phyloP scores from a whole-genome alignment of 2,888 invertebrate species.

The Acleris sparsana region DNA sequence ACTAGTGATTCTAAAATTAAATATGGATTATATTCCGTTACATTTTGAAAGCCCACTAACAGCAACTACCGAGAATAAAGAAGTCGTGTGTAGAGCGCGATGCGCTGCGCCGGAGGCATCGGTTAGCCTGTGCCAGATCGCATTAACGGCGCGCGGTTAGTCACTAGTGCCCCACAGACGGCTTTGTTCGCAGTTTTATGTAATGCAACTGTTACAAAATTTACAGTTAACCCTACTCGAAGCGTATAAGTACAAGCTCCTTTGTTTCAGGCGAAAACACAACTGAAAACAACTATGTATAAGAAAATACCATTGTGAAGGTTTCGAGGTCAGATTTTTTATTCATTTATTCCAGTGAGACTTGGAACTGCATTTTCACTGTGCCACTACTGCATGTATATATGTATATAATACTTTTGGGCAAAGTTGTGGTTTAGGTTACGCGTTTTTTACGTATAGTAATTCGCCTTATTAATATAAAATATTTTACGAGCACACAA shows the following conservation, averaged over 20 bases:
- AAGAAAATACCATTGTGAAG: conserved; percentile 51
- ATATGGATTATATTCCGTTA: too few species aligned
- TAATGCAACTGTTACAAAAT: conserved; percentile 71
- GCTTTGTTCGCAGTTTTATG: conserved; percentile 63
- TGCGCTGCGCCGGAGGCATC: too few species aligned
- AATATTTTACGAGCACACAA: too few species aligned
- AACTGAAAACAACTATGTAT: conserved; percentile 55
- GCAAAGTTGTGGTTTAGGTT: too few species aligned
- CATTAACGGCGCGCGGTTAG: conserved; percentile 59
- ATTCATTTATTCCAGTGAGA: conserved; percentile 43
- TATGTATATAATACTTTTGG: neutral
- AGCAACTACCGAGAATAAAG: too few species aligned
- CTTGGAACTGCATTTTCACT: neutral
- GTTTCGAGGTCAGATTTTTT: conserved; percentile 58
- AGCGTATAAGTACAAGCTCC: conserved; percentile 54
- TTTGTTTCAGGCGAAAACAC: conserved; percentile 59
- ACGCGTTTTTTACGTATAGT: too few species aligned
- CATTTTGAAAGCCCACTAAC: too few species aligned
- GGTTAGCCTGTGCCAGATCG: conserved; percentile 47
- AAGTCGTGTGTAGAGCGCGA: too few species aligned
- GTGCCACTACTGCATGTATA: neutral
- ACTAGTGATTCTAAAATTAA: too few species aligned
- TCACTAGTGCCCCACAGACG: conserved; percentile 52
- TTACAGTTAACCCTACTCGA: conserved; percentile 61
- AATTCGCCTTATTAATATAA: too few species aligned